Conservation (phyloP, 1,140 invertebrate genomes). For the Sinonovacula constricta region DNA sequence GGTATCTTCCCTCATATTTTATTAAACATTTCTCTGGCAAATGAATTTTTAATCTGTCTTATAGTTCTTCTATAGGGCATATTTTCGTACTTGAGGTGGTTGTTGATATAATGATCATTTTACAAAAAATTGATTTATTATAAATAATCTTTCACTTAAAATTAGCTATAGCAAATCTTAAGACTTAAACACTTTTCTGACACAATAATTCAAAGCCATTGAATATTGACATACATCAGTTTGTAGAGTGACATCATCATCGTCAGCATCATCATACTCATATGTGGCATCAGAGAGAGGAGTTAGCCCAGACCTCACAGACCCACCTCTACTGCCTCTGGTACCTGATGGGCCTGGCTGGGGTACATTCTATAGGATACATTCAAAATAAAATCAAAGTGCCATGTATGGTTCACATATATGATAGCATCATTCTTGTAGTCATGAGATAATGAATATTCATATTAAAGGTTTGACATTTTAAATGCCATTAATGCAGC, state of each 20-base stretch:
- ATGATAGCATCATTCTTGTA: too few species aligned
- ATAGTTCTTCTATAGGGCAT: not conserved
- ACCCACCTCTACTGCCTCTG: slow-evolving; percentile 26
- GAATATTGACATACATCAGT: slow-evolving; percentile 10
- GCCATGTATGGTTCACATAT: too few species aligned
- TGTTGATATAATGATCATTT: not conserved
- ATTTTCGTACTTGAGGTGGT: too few species aligned
- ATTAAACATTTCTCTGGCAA: too few species aligned
- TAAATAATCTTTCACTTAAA: too few species aligned
- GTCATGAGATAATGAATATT: too few species aligned
- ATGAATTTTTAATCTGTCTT: not conserved
- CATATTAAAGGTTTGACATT: too few species aligned
- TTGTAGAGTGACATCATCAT: slow-evolving; percentile 25
- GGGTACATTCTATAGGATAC: too few species aligned
- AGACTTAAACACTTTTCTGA: not conserved
- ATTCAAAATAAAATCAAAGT: too few species aligned
- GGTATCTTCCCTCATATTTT: too few species aligned
- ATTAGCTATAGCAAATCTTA: not conserved
- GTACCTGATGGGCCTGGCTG: slow-evolving; percentile 21
- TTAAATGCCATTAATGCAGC: too few species aligned
- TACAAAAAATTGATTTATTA: not conserved
- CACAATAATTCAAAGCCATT: not conserved
- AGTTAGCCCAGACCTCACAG: slow-evolving; percentile 26
- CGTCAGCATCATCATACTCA: slow-evolving; percentile 36
- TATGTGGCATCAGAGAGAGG: slow-evolving; percentile 30